Evolutionary conservation across 2,888 invertebrate species (phyloP), one percentile per base, ranked within the genome.

Genomic region (Stenolophus ochropezus): DNA sequence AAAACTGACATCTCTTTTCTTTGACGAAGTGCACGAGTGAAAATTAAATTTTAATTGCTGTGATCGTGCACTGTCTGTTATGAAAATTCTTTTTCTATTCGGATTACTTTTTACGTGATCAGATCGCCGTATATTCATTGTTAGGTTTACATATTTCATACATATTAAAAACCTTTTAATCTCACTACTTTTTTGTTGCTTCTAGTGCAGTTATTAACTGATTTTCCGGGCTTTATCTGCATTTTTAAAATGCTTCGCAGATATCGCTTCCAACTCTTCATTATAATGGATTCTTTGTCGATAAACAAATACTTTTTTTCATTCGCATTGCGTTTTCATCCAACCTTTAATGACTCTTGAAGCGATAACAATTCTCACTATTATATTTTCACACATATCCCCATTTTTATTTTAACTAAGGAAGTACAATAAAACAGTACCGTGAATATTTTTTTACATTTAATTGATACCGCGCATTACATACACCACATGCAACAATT

Each of bases 1-100:
- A 69, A 33, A 69, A 69, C 65, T 69, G 65, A 69, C 65, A 69
- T 27, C 65, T 69, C 27, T 69, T 69, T 69, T 69, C 65, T 69
- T 33, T 69, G 65, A 69, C 65, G 65, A 69, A 33, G 65, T 69
- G 65, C 65, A 69, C 27, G 16, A 61, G 20, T 33, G 65, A 69
- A 69, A 69, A 69, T 69, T 69, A 69, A 69, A 69, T 69, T 69
- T 69, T 69, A 69, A 33, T 69, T 69, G 65, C 33, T 33, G 65
- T 18, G 65, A 65, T 65, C 65, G 27, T 65, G 16, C 33, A 33
- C 27, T 27, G 65, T 69, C 33, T 33, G 33, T 65, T 69, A 69
- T 69, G 20, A 27, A 69, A 69, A 69, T 61, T 61, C 25, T n/a
- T 61, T 25, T 25, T 61, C 61, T 14, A 0, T 11, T 53, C 53